Base-by-base conservation (phyloP, 2,888 invertebrate genomes). In the Callimorpha dominula region DNA sequence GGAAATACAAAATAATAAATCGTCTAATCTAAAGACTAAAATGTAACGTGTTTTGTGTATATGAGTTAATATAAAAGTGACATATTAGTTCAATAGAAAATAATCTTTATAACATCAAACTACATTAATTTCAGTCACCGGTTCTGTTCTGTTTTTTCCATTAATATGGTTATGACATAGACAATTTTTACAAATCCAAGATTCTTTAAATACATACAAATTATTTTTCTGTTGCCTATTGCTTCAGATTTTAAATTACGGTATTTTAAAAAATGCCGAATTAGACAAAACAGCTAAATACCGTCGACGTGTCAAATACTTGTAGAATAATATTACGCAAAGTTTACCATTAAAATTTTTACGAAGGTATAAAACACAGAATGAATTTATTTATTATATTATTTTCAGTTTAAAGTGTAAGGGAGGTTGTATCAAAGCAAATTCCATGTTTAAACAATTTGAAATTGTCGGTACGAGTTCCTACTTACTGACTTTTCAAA, bases 381-480 rank as follows among this genome's bases (percentile, higher is more conserved):
- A 46, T 73, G 43, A 52, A 54, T 46, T 40, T 64, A 54, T 65
- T 69, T 20, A 6, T 6, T 43, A 6, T 31, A 15, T 50, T 12
- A 17, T 42, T 70, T 72, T 14, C 42, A 70, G 43, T 57, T 72
- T 63, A 70, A 75, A 77, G 68, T 76, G 68, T 72, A 72, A 65
- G 68, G 62, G 76, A 75, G 80, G 77, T 78, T 79, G 72, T 77
- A 74, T 78, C 77, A 77, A 83, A 77, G 74, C 68, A 70, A 80
- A 76, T 80, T 78, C 74, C 74, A 73, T 81, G 83, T 81, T 80
- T 68, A 74, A 81, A 83, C 72, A 78, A 83, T 79, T 80, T 68
- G 71, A 77, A 78, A 75, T 65, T 65, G 50, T 70, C 70, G 69
- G 68, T 60, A 31, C 31, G 65, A 78, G 74, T 76, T 76, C 74